Evolutionary conservation across 2,113 vertebrate genomes (phyloP), one percentile per base, ranked within the genome.

Genomic region (Speoplatyrhinus poulsoni): DNA sequence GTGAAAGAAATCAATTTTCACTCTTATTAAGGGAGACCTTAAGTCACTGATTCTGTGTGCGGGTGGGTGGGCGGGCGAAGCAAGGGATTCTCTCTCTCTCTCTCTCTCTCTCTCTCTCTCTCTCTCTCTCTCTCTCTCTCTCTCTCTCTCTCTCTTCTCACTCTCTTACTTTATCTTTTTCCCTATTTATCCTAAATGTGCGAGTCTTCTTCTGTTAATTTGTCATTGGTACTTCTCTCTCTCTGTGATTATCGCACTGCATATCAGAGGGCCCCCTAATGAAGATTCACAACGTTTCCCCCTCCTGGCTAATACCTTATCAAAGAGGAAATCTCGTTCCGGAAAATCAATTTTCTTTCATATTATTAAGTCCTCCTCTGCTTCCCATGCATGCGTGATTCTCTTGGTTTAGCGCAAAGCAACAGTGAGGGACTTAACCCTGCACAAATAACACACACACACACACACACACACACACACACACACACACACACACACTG

Each of bases 261-360:
- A 92, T 92, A 93, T 91, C 88, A 89, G 89, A 93, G 87, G 83
- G 26, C 26, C 73, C 79, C 82, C 80, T 93, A 94, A 94, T 93
- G 93, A 94, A 94, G 91, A 94, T 93, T 92, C 92, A 93, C 88
- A 89, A 91, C 90, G 90, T 91, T 92, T 93, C 87, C 89, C 81
- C 86, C 83, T 90, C 89, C 89, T 83, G 86, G 85, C 89, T 93
- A 94, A 94, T 92, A 92, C 91, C 90, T 93, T 93, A 93, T 93
- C 91, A 93, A 91, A 91, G 90, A 84, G 87, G 90, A 91, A 89
- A 93, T 93, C 90, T 91, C 87, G 88, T 93, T 92, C 90, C 90
- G 85, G 91, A 93, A 93, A 93, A 93, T 93, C 92, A 92, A 93
- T 94, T 93, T 91, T 90, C 88, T 91, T 91, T 91, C 85, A 89